phyloP scores from a whole-genome alignment of 2,888 invertebrate species.

The Lordiphosa andalusiaca region DNA sequence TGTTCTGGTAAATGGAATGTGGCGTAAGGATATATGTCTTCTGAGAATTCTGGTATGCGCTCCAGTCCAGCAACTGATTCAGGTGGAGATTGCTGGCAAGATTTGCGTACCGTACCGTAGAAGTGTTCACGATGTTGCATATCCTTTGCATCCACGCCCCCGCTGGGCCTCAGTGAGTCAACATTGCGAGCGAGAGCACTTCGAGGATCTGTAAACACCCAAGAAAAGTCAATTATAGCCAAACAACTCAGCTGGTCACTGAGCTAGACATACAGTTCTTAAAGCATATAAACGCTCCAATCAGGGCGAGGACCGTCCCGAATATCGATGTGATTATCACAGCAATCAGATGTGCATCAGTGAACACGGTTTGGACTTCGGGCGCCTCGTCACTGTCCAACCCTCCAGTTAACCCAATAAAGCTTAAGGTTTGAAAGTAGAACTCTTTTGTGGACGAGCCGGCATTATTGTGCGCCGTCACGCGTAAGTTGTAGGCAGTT shows the following conservation, averaged over 20 bases:
- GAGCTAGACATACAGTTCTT: conserved; percentile 81
- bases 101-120: conserved; percentile 82
- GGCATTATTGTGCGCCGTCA: conserved; percentile 84
- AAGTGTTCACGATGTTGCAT: conserved; percentile 81
- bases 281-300: conserved; percentile 82
- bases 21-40: conserved; percentile 84
- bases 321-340: conserved; percentile 78
- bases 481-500: conserved; percentile 81
- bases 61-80: conserved; percentile 80
- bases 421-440: conserved; percentile 82
- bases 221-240: not conserved
- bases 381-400: conserved; percentile 63
- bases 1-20: conserved; percentile 83
- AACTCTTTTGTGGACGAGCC: conserved; percentile 83
- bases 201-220: conserved; percentile 64
- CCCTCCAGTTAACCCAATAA: conserved; percentile 79
- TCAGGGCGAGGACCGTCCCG: conserved; percentile 82
- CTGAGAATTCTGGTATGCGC: conserved; percentile 83
- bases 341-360: conserved; percentile 76
- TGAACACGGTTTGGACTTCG: conserved; percentile 67
- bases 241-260: not conserved
- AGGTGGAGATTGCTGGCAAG: conserved; percentile 79
- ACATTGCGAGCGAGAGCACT: conserved; percentile 67
- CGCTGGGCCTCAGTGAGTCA: conserved; percentile 65
- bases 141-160: conserved; percentile 62